These are phyloP conservation scores for Virgularia gustaviana DNA, from an alignment of 92 coral and sea anemone species.

Conservation along the genomic window DNA sequence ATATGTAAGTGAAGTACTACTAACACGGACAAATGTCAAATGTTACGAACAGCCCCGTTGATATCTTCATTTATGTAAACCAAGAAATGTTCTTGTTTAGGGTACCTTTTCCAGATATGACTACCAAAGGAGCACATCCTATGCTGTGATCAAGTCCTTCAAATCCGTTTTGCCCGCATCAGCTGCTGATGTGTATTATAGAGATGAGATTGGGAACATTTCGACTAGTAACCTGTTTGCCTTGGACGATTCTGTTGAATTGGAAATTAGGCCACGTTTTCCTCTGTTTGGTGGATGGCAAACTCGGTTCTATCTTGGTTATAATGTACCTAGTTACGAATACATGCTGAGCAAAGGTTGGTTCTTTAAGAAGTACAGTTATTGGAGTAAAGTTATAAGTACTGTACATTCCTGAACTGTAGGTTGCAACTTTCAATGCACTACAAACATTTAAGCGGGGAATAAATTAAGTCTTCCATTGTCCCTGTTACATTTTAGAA, in stretches of 20 bases:
- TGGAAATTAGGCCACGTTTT: conserved; percentile 88
- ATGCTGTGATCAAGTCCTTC: conserved; percentile 91
- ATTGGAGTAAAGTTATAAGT: too few relatives aligned
- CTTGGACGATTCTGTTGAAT: conserved; percentile 87
- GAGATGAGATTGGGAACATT: conserved; percentile 96
- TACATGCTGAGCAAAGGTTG: conserved; percentile 76
- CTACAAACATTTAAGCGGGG: too few relatives aligned
- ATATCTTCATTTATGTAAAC: background rate
- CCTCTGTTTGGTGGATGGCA: conserved; percentile 99
- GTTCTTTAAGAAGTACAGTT: too few relatives aligned
- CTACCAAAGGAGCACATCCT: conserved; percentile 93
- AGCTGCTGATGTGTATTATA: conserved; percentile 90
- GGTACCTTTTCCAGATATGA: conserved; percentile 96
- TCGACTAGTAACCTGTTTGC: conserved; percentile 87
- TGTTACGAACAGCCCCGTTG: background rate
- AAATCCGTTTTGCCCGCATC: conserved; percentile 89
- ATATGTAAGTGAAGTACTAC: too few relatives aligned
- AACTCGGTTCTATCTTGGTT: conserved; percentile 87
- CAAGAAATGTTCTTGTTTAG: conserved; percentile 21
- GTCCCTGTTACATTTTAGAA: too few relatives aligned
- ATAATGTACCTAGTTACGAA: conserved; percentile 92
- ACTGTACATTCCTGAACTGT: too few relatives aligned
- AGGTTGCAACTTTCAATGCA: too few relatives aligned
- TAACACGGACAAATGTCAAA: background rate
- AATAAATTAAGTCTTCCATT: too few relatives aligned